phyloP scores from a whole-genome alignment of 2,797 vertebrate species.

The Setipinna tenuifilis region DNA sequence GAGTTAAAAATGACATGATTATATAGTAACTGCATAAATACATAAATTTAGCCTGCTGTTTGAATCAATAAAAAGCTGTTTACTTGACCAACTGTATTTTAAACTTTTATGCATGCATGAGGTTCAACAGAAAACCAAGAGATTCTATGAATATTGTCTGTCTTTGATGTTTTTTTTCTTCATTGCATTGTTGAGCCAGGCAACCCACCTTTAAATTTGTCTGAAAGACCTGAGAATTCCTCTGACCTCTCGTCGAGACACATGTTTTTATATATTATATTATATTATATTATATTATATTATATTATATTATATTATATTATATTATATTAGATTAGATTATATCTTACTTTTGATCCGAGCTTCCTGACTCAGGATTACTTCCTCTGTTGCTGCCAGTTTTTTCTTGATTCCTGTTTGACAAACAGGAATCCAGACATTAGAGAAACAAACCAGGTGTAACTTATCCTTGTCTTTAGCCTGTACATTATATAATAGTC shows the following conservation, averaged over 20 bases:
- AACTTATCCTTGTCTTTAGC: too few relatives aligned
- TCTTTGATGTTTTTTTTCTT: background rate
- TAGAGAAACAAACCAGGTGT: background rate
- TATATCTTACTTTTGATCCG: background rate
- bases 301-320: too few relatives aligned
- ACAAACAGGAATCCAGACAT: background rate
- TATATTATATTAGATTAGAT: background rate
- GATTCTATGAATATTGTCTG: background rate
- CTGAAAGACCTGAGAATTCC: conserved; percentile 3
- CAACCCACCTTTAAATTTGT: background rate
- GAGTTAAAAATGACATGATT: background rate
- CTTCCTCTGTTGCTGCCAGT: background rate
- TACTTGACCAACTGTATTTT: background rate
- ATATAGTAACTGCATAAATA: too few relatives aligned
- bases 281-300: too few relatives aligned
- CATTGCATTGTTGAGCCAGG: background rate
- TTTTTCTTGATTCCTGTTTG: background rate
- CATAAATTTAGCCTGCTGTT: too few relatives aligned
- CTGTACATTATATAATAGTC: too few relatives aligned
- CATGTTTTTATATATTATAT: too few relatives aligned
- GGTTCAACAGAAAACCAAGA: background rate
- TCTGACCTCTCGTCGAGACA: background rate
- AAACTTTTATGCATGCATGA: background rate
- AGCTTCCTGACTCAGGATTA: background rate
- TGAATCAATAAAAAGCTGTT: background rate